A percentile compares a stretch with the other conserved stretches of the same genome.
Evolutionary conservation across 2,888 invertebrate species (phyloP).

Genomic region (Lepidochitona cinerea): DNA sequence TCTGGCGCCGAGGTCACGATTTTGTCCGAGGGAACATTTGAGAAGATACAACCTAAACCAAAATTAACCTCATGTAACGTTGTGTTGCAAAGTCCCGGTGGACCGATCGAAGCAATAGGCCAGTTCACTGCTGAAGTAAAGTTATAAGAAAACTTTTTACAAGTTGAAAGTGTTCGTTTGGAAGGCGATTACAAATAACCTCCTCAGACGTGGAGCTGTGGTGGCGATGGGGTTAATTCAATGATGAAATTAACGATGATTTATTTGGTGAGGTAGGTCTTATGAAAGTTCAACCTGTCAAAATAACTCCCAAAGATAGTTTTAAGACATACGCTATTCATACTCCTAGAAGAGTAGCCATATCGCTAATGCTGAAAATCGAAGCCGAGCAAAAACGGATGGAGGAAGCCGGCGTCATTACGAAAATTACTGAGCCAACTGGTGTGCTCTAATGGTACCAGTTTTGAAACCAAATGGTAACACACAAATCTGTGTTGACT

Average conservation of each 20-base stretch:
- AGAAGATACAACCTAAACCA: constrained; percentile 5
- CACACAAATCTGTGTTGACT: constrained; percentile 31
- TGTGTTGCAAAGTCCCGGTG: constrained; percentile 8
- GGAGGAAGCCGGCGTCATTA: constrained; percentile 24
- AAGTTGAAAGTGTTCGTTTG: neutral
- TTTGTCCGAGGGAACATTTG: neutral
- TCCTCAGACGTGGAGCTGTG: constrained; percentile 4
- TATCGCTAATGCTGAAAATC: constrained; percentile 21
- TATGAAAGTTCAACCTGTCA: constrained; percentile 7
- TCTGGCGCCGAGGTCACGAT: constrained; percentile 15
- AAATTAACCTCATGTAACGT: neutral
- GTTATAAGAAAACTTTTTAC: neutral
- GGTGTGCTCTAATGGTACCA: constrained; percentile 30
- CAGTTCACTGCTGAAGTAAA: neutral
- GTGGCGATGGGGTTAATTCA: constrained; percentile 7
- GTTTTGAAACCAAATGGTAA: constrained; percentile 28
- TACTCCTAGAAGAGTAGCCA: constrained; percentile 22
- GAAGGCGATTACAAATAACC: neutral
- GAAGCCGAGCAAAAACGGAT: constrained; percentile 27
- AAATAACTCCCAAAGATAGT: constrained; percentile 10
- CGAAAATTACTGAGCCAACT: constrained; percentile 26
- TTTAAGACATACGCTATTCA: constrained; percentile 12
- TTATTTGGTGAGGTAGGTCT: constrained; percentile 13
- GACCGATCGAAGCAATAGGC: neutral
- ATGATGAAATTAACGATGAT: neutral